Evolutionary conservation across 2,797 vertebrate genomes (phyloP), one percentile per base, ranked within the genome.

Genomic region (Columba guinea): DNA sequence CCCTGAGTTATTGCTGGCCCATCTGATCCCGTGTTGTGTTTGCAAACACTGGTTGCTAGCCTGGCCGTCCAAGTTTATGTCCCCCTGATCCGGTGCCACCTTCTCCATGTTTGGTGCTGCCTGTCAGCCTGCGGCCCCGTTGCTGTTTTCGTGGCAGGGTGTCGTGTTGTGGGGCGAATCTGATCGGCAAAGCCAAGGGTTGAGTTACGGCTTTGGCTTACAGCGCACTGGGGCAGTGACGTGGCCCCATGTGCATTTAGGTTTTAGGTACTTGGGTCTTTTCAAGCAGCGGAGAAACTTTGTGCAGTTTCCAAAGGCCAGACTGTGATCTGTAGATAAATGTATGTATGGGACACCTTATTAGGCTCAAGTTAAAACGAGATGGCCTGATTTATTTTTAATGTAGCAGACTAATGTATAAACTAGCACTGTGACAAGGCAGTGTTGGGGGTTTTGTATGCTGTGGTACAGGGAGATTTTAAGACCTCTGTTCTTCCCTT

Each of bases 31-130:
- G 37, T 95, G 90, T 94, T 95, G 34, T 99, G 98, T 98, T 98
- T 97, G 98, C 98, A 98, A 99, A 99, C 98, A 98, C 94, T 96
- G 97, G 98, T 98, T 98, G 97, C 97, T 98, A 98, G 95, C 97
- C 94, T 96, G 95, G 96, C 96, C 7, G 82, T 94, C 97, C 97
- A 97, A 96, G 97, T 90, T 84, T 63, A 79, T 84, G 92, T 93
- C 90, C 78, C 90, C 92, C 94, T 85, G 95, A 94, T 92, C 65
- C 7, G 78, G 87, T 97, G 98, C 98, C 98, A 97, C 92, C 85
- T 95, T 98, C 97, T 98, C 98, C 98, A 97, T 98, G 97, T 98
- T 98, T 98, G 98, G 98, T 97, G 93, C 96, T 95, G 97, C 95
- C 93, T 94, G 96, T 96, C 94, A 59, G 86, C 95, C 59, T 6